Base-by-base conservation (phyloP, 37 sponge, comb jelly and placozoan genomes). In the Haliclona indistincta region DNA sequence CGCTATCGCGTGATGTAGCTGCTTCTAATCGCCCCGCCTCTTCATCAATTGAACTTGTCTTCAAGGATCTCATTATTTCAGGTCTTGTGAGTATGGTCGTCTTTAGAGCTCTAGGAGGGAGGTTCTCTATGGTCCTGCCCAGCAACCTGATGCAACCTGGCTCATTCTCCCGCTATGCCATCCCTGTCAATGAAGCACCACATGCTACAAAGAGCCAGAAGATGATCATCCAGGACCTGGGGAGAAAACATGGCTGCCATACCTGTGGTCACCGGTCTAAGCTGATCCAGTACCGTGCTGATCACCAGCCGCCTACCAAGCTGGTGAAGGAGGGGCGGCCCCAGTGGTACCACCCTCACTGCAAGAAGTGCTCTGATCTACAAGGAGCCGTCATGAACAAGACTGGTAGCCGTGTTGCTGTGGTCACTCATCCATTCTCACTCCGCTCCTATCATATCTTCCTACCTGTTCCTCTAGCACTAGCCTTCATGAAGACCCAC, bases 231-330 rank as follows among this genome's bases (percentile, higher is more conserved):
- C 69, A 69, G 28, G 32, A 55, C 11, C 11, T 87, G 0, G 92
- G 92, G 0, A 68, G 36, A 25, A 55, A 66, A 30, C 30, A 87
- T 43, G 92, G 92, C 10, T 92, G 92, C 29, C 92, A 92, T 71
- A 54, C 84, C 2, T 92, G 92, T 63, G 92, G 92, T 0, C 65
- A 35, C 26, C 64, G 71, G 32, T 37, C 43, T 37, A 47, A 34
- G 15, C 63, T 61, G 39, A 20, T 26, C 17, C n/a, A 70, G 61
- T 87, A 83, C 61, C 40, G 72, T 1, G 74, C 76, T 25, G 92
- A 92, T 39, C 92, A 92, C 56, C 88, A 87, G 32, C 92, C 92
- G 0, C 92, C 92, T 2, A 81, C 69, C 43, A 82, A 73, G 17
- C 60, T 86, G 0, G 22, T 64, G 8, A 39, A 28, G 6, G 42